These are phyloP conservation scores for Aquatica leii DNA, from an alignment of 2,888 invertebrate genomes.

Conservation along the genomic window DNA sequence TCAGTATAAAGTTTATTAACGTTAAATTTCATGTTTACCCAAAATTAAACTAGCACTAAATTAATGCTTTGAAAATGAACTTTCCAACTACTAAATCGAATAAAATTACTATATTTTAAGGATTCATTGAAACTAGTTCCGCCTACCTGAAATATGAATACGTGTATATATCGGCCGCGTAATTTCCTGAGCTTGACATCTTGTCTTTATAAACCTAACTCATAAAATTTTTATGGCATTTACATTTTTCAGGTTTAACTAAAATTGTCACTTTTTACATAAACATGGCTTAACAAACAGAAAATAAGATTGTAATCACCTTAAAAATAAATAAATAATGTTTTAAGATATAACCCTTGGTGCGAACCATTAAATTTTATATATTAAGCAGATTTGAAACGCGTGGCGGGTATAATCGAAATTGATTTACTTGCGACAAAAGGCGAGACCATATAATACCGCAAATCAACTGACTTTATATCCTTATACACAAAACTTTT, in stretches of 20 bases:
- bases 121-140: constrained; percentile 13
- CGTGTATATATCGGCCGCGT: constrained; percentile 12
- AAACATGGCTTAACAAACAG: no score
- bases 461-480: constrained; percentile 1
- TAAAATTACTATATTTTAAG: constrained; percentile 1
- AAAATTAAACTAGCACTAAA: no score
- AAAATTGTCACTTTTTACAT: no score
- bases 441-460: constrained; percentile 16
- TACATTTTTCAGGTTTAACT: no score
- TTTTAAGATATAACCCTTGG: neutral
- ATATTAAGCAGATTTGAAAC: constrained; percentile 17
- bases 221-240: constrained; percentile 23
- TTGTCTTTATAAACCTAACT: constrained; percentile 10
- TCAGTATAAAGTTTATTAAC: no score
- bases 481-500: constrained; percentile 1
- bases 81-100: constrained; percentile 10
- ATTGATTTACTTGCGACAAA: constrained; percentile 18
- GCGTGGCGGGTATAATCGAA: constrained; percentile 17
- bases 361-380: constrained; percentile 8
- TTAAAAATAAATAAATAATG: no score
- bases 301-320: no score
- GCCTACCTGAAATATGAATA: constrained; percentile 20
- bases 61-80: constrained; percentile 8
- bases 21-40: no score
- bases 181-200: constrained; percentile 17